Percentiles rank a stretch among this genome's conserved stretches.
Conservation (phyloP, 1,140 invertebrate species). For the Ips nitidus region DNA sequence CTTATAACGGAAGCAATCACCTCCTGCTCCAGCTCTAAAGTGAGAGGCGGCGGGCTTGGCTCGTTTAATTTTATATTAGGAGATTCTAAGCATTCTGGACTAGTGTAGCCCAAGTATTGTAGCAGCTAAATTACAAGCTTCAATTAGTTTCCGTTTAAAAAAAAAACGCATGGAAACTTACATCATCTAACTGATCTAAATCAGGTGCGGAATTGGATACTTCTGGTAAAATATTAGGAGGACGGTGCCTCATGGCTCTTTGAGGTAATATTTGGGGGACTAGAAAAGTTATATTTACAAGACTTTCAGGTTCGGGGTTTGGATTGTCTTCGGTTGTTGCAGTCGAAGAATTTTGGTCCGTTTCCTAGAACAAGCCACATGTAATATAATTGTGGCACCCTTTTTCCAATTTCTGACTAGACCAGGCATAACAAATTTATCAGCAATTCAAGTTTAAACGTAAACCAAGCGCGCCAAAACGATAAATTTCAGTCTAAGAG, state of each 20-base stretch:
- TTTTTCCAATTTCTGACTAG: background rate
- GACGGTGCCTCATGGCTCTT: constrained; percentile 69
- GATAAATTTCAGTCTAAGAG: too few species aligned
- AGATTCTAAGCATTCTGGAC: constrained; percentile 83
- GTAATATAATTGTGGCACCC: background rate
- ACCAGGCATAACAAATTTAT: background rate
- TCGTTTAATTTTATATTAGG: constrained; percentile 70
- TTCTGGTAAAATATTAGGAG: constrained; percentile 75
- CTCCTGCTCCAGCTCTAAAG: constrained; percentile 73
- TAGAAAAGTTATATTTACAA: constrained; percentile 40
- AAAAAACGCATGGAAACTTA: constrained; percentile 54
- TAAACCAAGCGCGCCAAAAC: too few species aligned
- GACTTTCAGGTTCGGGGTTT: constrained; percentile 51
- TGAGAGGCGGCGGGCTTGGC: constrained; percentile 68
- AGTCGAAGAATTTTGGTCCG: background rate
- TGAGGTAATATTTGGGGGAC: constrained; percentile 57
- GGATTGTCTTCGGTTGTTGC: constrained; percentile 10
- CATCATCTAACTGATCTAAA: constrained; percentile 91
- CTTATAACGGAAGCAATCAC: constrained; percentile 80
- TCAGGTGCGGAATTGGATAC: constrained; percentile 82
- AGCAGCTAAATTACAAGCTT: constrained; percentile 65
- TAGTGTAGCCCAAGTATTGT: constrained; percentile 88
- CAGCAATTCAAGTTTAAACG: background rate
- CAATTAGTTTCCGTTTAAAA: constrained; percentile 20
- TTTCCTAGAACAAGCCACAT: constrained; percentile 11